phyloP scores from a whole-genome alignment of 2,888 invertebrate species.

The Pyrgus malvae region DNA sequence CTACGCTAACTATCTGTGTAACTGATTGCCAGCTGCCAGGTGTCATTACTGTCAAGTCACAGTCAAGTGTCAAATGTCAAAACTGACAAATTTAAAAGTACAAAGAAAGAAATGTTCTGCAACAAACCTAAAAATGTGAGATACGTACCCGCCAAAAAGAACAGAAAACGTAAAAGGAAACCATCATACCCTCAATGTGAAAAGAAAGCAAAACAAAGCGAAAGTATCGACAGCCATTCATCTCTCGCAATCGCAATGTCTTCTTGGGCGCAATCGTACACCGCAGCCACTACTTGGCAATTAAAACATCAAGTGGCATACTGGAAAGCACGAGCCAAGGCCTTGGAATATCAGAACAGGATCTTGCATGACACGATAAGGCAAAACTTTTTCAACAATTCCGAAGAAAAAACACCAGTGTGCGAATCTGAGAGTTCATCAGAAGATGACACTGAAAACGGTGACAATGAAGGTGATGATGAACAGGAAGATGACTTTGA shows the following conservation, averaged over 20 bases:
- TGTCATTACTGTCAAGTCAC: no score
- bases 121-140: conserved; percentile 34
- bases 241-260: conserved; percentile 55
- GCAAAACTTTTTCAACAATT: conserved; percentile 42
- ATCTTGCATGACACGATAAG: conserved; percentile 77
- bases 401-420: background rate
- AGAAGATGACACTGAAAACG: conserved; percentile 31
- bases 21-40: no score
- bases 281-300: conserved; percentile 71
- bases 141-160: conserved; percentile 30
- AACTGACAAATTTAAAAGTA: background rate
- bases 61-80: background rate
- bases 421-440: background rate
- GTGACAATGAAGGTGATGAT: conserved; percentile 45
- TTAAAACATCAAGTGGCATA: conserved; percentile 81
- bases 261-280: conserved; percentile 64
- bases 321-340: conserved; percentile 83
- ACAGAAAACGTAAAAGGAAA: conserved; percentile 45
- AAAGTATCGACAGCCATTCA: conserved; percentile 5
- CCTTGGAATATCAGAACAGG: conserved; percentile 81
- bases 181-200: conserved; percentile 19
- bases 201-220: conserved; percentile 37
- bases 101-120: conserved; percentile 30
- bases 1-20: no score
- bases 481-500: conserved; percentile 58